Percentiles rank a stretch among this genome's conserved stretches.
Conservation (phyloP, 2,113 vertebrate genomes). For the Tachuris rubrigastra region DNA sequence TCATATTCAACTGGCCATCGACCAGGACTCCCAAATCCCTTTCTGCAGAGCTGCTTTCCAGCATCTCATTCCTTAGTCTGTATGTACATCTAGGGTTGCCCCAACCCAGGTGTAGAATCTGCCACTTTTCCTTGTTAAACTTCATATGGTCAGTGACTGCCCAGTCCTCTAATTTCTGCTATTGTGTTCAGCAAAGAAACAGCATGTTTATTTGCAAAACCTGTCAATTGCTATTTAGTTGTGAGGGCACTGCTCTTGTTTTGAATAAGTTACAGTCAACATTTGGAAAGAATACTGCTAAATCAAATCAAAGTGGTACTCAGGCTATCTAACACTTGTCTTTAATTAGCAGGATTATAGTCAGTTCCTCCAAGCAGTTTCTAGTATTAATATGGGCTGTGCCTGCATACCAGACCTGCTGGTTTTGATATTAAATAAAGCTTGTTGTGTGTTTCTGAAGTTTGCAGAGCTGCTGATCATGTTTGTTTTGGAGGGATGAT, state of each 20-base stretch:
- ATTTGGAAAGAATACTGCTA: background rate
- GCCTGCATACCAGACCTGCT: background rate
- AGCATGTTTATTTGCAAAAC: background rate
- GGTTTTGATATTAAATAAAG: background rate
- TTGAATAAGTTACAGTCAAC: background rate
- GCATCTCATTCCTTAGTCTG: background rate
- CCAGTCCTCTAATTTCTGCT: background rate
- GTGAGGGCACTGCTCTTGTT: background rate
- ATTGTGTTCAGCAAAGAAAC: background rate
- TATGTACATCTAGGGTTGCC: background rate
- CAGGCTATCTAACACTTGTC: background rate
- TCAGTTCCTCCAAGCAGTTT: background rate
- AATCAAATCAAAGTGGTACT: background rate
- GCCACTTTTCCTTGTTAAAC: background rate
- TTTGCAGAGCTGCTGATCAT: background rate
- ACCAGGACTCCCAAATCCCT: background rate
- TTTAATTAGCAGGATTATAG: background rate
- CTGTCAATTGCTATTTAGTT: background rate
- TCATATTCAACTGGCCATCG: background rate
- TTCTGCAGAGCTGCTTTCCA: background rate
- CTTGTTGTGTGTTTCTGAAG: background rate
- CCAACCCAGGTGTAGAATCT: background rate
- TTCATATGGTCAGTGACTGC: background rate
- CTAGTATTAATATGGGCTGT: background rate
- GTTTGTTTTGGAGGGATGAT: background rate